A percentile compares a stretch with the other conserved stretches of the same genome.
Conservation (phyloP, 2,113 vertebrate species). For the Tragelaphus scriptus region DNA sequence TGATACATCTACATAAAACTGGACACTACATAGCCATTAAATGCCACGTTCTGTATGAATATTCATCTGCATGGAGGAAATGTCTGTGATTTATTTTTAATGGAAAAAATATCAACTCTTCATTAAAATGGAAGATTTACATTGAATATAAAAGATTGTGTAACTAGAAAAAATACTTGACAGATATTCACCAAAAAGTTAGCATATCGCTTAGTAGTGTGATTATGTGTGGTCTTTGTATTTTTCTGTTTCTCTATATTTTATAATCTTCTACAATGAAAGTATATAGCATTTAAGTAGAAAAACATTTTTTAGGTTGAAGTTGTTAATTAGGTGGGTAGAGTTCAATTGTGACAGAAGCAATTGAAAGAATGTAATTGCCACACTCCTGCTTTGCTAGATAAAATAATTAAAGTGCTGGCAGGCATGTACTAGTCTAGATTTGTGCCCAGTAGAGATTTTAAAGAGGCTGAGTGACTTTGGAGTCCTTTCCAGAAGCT, state of each 20-base stretch:
- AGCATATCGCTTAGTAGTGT: background rate
- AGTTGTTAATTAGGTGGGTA: background rate
- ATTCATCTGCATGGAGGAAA: background rate
- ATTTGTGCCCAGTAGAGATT: background rate
- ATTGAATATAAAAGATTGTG: background rate
- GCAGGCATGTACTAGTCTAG: background rate
- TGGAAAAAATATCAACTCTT: background rate
- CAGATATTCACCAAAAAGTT: background rate
- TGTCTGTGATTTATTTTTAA: background rate
- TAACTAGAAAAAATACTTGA: background rate
- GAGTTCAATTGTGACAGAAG: background rate
- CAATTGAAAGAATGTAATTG: background rate
- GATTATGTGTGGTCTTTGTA: background rate
- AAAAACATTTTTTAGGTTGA: background rate
- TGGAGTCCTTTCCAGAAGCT: constrained; percentile 23
- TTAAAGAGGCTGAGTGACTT: background rate
- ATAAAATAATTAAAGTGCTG: background rate
- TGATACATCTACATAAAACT: background rate
- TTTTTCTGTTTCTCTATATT: background rate
- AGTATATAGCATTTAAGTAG: background rate
- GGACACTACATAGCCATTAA: background rate
- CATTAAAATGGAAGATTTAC: background rate
- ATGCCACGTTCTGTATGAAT: background rate
- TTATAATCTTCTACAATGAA: background rate
- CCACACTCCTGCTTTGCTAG: background rate